Evolutionary conservation across 2,888 invertebrate genomes (phyloP).

Genomic region (Oligia latruncula): DNA sequence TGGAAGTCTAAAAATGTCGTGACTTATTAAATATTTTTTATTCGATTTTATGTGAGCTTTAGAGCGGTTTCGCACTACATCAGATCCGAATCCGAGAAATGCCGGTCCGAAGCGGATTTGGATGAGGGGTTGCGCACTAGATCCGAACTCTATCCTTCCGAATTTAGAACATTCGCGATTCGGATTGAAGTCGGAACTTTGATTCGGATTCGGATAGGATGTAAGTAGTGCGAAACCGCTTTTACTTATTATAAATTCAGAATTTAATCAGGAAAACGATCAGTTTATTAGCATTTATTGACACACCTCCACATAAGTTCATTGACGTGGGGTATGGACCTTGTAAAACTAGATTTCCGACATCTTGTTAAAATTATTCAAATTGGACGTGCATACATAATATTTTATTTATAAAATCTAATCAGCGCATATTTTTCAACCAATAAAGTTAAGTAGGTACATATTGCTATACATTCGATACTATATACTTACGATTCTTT

Average conservation of each 20-base stretch:
- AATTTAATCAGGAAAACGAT: not conserved
- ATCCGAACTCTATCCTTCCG: too few relatives aligned
- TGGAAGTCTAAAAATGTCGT: not conserved
- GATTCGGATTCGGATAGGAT: too few relatives aligned
- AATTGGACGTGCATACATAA: not conserved
- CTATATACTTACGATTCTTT: not conserved
- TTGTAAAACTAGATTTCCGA: not conserved
- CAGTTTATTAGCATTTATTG: constrained; percentile 1
- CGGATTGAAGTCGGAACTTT: too few relatives aligned
- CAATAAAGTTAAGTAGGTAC: not conserved
- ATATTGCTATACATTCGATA: too few relatives aligned
- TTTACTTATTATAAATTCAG: not conserved
- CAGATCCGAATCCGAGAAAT: too few relatives aligned
- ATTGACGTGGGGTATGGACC: constrained; percentile 15
- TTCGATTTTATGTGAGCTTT: not conserved
- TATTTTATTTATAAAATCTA: not conserved
- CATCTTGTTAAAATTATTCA: not conserved
- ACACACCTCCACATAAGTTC: not conserved
- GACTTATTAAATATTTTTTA: not conserved
- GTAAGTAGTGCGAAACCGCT: too few relatives aligned
- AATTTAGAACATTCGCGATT: too few relatives aligned
- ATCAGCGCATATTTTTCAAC: not conserved
- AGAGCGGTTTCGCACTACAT: too few relatives aligned
- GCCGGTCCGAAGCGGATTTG: too few relatives aligned
- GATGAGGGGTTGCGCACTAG: too few relatives aligned